Evolutionary conservation across 2,888 invertebrate species (phyloP).

Genomic region (Dichetophora obliterata): DNA sequence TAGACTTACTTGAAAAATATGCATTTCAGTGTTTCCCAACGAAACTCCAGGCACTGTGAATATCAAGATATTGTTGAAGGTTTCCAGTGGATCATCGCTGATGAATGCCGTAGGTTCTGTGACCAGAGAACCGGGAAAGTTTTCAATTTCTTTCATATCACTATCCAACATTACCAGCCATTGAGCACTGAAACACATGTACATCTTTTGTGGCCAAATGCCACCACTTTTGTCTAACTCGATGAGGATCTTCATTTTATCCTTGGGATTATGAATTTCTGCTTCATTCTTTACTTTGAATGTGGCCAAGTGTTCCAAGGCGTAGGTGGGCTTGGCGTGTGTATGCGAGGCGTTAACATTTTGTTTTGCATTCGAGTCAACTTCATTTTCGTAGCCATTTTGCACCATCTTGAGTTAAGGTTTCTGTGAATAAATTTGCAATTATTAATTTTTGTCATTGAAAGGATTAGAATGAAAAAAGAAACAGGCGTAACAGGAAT

Average conservation of each 20-base stretch:
- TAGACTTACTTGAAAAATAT: constrained; percentile 84
- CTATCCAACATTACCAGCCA: constrained; percentile 94
- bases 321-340: constrained; percentile 78
- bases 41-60: constrained; percentile 89
- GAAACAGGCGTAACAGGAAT: too few species aligned
- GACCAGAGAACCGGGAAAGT: constrained; percentile 92
- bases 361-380: constrained; percentile 12
- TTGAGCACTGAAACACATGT: constrained; percentile 86
- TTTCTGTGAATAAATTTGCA: background rate
- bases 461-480: too few species aligned
- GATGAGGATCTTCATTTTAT: constrained; percentile 90
- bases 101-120: constrained; percentile 97
- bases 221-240: constrained; percentile 94
- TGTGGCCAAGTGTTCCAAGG: constrained; percentile 97
- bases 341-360: constrained; percentile 30
- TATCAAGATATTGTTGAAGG: constrained; percentile 97
- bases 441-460: background rate
- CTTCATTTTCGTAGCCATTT: constrained; percentile 58
- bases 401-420: constrained; percentile 52
- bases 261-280: constrained; percentile 88
- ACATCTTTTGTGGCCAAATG: constrained; percentile 99
- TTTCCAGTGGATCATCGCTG: constrained; percentile 93
- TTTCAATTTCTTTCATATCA: constrained; percentile 96
- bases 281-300: constrained; percentile 94
- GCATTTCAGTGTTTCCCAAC: constrained; percentile 88